Conservation (phyloP, 1,140 invertebrate genomes). For the Hyles euphorbiae region DNA sequence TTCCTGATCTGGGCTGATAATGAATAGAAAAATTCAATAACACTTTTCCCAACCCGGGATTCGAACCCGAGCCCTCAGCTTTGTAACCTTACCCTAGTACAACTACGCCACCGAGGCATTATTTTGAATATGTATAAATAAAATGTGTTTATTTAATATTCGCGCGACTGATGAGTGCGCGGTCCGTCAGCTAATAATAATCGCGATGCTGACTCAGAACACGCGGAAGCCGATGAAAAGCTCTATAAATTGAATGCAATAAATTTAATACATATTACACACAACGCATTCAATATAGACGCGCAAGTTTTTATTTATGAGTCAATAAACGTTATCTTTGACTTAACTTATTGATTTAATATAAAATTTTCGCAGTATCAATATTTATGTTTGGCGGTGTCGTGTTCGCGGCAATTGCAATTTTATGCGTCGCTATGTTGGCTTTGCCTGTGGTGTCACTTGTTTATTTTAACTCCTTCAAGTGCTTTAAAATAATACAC, state of each 20-base stretch:
- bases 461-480: too few relatives aligned
- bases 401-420: conserved; percentile 1
- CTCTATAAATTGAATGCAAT: conserved; percentile 53
- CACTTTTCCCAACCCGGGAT: too few relatives aligned
- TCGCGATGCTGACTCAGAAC: conserved; percentile 41
- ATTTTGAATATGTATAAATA: neutral
- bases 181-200: conserved; percentile 63
- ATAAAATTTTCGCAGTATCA: neutral
- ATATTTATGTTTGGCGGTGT: neutral
- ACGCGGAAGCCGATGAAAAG: conserved; percentile 57
- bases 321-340: too few relatives aligned
- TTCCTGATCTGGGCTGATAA: too few relatives aligned
- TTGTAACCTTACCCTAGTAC: too few relatives aligned
- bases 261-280: conserved; percentile 37
- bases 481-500: too few relatives aligned
- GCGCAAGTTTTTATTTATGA: neutral
- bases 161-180: conserved; percentile 19
- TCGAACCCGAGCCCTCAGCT: too few relatives aligned
- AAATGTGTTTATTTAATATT: conserved; percentile 6
- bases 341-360: too few relatives aligned
- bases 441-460: too few relatives aligned
- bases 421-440: neutral
- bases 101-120: too few relatives aligned
- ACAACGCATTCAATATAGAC: neutral
- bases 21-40: too few relatives aligned